Percentiles rank a stretch among this genome's conserved stretches.
phyloP scores from a whole-genome alignment of 2,113 vertebrate species.

The Passer domesticus region DNA sequence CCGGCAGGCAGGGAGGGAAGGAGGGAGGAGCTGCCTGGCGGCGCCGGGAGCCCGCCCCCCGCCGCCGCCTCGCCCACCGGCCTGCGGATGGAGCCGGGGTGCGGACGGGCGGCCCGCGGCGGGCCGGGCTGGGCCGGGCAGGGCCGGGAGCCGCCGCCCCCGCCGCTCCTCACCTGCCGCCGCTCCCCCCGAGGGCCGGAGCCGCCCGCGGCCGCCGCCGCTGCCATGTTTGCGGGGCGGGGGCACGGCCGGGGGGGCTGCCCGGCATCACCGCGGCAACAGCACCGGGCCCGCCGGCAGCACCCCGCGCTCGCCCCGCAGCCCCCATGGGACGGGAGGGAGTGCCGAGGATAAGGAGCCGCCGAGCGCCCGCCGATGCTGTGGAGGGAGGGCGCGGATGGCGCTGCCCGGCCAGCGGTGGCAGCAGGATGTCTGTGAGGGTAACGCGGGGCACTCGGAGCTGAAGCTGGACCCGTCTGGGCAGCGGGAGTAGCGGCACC shows the following conservation, averaged over 20 bases:
- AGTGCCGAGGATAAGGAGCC: neutral
- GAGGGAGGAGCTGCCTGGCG: neutral
- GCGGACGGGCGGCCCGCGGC: too few relatives aligned
- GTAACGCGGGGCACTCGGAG: neutral
- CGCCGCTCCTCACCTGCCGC: too few relatives aligned
- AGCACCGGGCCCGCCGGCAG: neutral
- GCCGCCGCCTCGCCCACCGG: too few relatives aligned
- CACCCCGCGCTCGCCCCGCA: neutral
- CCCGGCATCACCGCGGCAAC: neutral
- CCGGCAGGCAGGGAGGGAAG: neutral
- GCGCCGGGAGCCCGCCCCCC: neutral
- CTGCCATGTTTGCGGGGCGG: neutral
- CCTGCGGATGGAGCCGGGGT: too few relatives aligned
- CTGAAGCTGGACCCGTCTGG: neutral
- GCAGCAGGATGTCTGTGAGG: neutral
- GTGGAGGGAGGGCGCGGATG: neutral
- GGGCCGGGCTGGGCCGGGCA: too few relatives aligned
- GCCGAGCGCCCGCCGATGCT: neutral
- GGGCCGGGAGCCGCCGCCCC: too few relatives aligned
- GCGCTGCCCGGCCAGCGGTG: neutral
- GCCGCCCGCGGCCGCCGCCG: neutral
- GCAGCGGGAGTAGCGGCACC: neutral
- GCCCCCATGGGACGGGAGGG: neutral
- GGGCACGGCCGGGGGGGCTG: neutral
- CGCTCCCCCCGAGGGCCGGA: neutral